Conservation (phyloP, 2,113 vertebrate species). For the Falcunculus frontatus region DNA sequence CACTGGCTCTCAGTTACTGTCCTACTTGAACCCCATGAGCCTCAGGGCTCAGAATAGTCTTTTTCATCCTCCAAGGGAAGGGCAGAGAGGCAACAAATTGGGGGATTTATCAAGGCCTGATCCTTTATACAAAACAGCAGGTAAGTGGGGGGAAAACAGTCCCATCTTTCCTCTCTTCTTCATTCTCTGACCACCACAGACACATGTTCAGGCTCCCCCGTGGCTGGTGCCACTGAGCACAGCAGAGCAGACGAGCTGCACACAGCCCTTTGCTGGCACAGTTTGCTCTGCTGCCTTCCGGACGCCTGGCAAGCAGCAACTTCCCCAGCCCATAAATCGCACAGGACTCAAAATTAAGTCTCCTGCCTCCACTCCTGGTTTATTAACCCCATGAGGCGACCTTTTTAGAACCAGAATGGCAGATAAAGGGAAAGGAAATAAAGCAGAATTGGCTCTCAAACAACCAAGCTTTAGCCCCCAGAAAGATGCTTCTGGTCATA, state of each 20-base stretch:
- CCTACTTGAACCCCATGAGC: not conserved
- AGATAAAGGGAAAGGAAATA: not conserved
- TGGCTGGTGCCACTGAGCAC: not conserved
- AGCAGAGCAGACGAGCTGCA: not conserved
- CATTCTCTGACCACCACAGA: not conserved
- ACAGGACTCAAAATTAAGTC: not conserved
- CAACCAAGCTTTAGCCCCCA: not conserved
- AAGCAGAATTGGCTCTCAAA: not conserved
- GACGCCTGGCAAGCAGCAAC: not conserved
- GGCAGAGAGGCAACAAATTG: not conserved
- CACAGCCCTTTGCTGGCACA: not conserved
- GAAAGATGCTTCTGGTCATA: not conserved
- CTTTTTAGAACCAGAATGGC: not conserved
- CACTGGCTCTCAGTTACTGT: not conserved
- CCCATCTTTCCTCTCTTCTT: not conserved
- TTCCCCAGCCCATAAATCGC: not conserved
- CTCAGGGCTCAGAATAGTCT: not conserved
- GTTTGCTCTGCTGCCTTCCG: not conserved
- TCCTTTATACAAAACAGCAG: not conserved
- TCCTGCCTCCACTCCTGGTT: not conserved
- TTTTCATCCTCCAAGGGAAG: not conserved
- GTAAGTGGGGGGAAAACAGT: not conserved
- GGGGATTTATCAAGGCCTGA: not conserved
- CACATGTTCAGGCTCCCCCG: not conserved
- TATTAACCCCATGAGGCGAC: slow-evolving; percentile 12